Evolutionary conservation across 2,113 vertebrate genomes (phyloP), one percentile per base, ranked within the genome.

Genomic region (Sclerurus mexicanus): DNA sequence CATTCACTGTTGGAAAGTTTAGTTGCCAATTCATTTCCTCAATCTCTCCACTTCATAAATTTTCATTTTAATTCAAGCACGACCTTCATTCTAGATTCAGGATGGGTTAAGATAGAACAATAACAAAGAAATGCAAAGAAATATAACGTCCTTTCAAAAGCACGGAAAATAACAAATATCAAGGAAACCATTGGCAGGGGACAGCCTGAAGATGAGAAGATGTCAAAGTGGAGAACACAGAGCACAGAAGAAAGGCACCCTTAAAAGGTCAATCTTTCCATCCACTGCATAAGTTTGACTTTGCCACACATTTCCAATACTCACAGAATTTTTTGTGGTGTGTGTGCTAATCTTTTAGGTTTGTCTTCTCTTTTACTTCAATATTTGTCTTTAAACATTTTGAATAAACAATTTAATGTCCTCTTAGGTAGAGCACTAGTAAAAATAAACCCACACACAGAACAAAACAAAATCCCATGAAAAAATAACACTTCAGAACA

Each of bases 341-440:
- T 95, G 46, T 21, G 87, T 88, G 78, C 82, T 94, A 89, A 96
- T 90, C 87, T 95, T 94, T 93, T 64, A 90, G 44, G 59, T 93
- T 94, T 95, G 71, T 55, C 89, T 86, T 92, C 94, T 86, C 67
- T 85, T 93, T 87, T 80, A 59, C 55, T 90, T 83, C 63, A 74
- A 28, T 93, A 88, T 77, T 88, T 90, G 93, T 73, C 89, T 96
- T 91, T 74, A 91, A 94, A 88, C 33, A 62, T 77, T 95, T 89
- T 77, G 39, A 93, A 90, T 90, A 52, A 27, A 74, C 86, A 55
- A 93, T 91, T 96, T 91, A 96, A 96, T 44, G 82, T 39, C 75
- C 63, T 74, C 39, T 84, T 84, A 90, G 35, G 67, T 81, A 90
- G 30, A 85, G 55, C 59, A 85, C 75, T 74, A 89, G 59, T 80